These are phyloP conservation scores for Drosophila setosimentum DNA, from an alignment of 2,888 invertebrate genomes.

Conservation along the genomic window DNA sequence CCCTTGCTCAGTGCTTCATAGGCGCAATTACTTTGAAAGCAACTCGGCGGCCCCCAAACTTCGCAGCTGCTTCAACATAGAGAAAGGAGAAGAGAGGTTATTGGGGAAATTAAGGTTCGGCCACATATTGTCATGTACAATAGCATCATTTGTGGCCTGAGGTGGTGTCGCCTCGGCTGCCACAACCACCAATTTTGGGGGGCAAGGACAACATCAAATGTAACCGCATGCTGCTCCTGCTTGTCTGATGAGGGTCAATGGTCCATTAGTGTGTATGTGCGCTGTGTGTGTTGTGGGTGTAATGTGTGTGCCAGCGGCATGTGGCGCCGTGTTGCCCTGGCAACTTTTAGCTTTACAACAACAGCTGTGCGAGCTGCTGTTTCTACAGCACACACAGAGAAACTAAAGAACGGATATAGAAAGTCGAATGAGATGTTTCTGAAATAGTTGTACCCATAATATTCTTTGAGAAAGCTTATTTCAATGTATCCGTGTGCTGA, in stretches of 20 bases:
- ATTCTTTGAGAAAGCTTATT: not conserved
- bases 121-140: conserved; percentile 78
- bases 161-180: conserved; percentile 20
- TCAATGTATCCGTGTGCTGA: not conserved
- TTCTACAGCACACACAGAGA: conserved; percentile 1
- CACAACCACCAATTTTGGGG: conserved; percentile 39
- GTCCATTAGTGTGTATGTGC: conserved; percentile 51
- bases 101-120: conserved; percentile 18
- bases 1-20: conserved; percentile 32
- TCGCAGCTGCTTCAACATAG: conserved; percentile 1
- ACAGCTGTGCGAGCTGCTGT: conserved; percentile 22
- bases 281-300: conserved; percentile 8
- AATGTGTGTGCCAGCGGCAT: conserved; percentile 32
- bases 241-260: conserved; percentile 67
- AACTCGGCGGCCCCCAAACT: conserved; percentile 23
- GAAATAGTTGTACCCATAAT: not conserved
- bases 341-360: conserved; percentile 65
- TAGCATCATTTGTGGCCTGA: conserved; percentile 75
- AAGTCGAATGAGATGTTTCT: not conserved
- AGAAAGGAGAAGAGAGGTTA: not conserved
- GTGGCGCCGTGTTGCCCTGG: conserved; percentile 38
- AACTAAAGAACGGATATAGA: not conserved
- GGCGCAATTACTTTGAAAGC: conserved; percentile 77
- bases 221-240: conserved; percentile 66
- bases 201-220: conserved; percentile 70